These are phyloP conservation scores for Phymorhynchus buccinoides DNA, from an alignment of 1,140 invertebrate species.

Conservation along the genomic window DNA sequence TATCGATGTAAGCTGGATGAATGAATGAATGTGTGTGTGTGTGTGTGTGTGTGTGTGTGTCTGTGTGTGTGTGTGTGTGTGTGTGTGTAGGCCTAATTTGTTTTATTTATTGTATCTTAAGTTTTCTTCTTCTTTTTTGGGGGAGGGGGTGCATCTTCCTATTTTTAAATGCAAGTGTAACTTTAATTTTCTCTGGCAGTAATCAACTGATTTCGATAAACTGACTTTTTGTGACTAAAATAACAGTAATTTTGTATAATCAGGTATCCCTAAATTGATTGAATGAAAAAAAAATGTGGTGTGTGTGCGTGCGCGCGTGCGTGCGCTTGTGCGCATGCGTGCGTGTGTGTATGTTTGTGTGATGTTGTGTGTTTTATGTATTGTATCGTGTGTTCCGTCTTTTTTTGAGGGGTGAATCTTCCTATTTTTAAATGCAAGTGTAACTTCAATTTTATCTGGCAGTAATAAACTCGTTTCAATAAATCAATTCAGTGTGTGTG, in stretches of 20 bases:
- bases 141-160: no score
- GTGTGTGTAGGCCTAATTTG: conserved; percentile 14
- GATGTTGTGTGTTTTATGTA: not conserved
- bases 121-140: no score
- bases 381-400: not conserved
- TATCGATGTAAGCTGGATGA: no score
- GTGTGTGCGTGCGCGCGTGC: not conserved
- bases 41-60: conserved; percentile 7
- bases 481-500: not conserved
- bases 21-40: no score
- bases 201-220: no score
- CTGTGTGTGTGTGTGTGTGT: conserved; percentile 29
- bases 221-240: no score
- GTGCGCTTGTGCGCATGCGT: conserved; percentile 15
- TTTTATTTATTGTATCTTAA: no score
- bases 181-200: no score
- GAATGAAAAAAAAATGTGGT: not conserved
- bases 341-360: not conserved
- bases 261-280: no score
- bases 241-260: no score
- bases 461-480: no score
- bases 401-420: not conserved
- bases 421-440: not conserved
- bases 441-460: no score
- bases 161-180: not conserved